Evolutionary conservation across 2,888 invertebrate genomes (phyloP), one percentile per base, ranked within the genome.

Genomic region (Lasioglossum zephyrum): DNA sequence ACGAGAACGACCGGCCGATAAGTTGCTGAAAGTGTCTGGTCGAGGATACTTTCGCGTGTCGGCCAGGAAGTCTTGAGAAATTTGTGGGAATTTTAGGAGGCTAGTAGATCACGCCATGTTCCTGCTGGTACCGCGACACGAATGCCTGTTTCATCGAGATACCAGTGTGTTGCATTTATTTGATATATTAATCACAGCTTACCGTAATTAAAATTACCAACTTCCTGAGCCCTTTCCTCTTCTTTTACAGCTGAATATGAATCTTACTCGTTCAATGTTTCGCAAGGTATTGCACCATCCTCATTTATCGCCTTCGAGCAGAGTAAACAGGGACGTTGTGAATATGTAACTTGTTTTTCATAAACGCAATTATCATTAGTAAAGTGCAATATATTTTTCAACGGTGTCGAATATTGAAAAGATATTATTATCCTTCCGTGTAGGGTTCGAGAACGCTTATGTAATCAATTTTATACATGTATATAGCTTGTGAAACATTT

Each of bases 1-100:
- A 79, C 73, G 77, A 49, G 79, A 79, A 31, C 76, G 31, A 36
- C 53, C 70, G 18, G 31, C 53, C 73, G 73, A 70, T 82, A 84
- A 84, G 44, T 83, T 49, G 57, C 36, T 39, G 78, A 41, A 70
- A 78, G 39, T 77, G 72, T 72, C 73, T 47, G 26, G 36, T 16
- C 53, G 53, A 26, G 36, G 49, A 69, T 66, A 75, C 44, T 41
- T 73, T 73, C 26, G 60, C 60, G 41, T 66, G 53, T 63, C 47
- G 66, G 44, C 39, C 44, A 49, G 26, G 49, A 53, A n/a, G 47
- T 13, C n/a, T 66, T 74, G 72, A 31, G 31, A 77, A 77, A 82
- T 77, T 73, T 69, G 69, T 69, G 69, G 74, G 41, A 76, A 57
- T 72, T 79, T 70, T 73, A 39, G 70, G 70, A 41, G 70, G 41